These are phyloP conservation scores for Whitmania pigra DNA, from an alignment of 1,140 invertebrate species.

Conservation along the genomic window DNA sequence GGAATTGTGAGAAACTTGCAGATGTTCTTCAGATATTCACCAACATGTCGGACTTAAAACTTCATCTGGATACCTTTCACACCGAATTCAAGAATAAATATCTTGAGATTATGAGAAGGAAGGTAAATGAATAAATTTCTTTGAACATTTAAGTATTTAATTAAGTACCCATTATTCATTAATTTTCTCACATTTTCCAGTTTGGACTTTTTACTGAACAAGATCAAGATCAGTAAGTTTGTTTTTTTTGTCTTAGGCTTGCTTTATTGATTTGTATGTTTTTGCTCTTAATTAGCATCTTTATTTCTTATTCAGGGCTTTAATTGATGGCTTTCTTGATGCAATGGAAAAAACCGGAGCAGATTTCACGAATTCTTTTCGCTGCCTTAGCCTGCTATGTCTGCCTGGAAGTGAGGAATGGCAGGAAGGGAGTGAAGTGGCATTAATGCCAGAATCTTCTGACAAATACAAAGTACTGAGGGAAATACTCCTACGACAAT, in stretches of 20 bases:
- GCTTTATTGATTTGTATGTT: neutral
- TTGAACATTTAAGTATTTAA: neutral
- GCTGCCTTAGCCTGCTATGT: conserved; percentile 47
- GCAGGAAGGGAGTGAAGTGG: conserved; percentile 16
- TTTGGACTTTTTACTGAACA: neutral
- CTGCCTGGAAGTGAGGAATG: conserved; percentile 30
- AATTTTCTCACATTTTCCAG: neutral
- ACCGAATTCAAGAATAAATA: conserved; percentile 29
- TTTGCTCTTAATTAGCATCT: conserved; percentile 11
- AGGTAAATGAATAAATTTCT: conserved; percentile 26
- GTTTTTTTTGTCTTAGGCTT: neutral
- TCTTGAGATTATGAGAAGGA: conserved; percentile 32
- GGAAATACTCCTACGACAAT: conserved; percentile 37
- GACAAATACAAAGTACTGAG: conserved; percentile 26
- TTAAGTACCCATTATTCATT: neutral
- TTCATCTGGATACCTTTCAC: conserved; percentile 27
- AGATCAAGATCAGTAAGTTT: neutral
- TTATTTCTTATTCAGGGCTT: conserved; percentile 24
- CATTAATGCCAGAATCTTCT: neutral
- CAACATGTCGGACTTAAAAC: conserved; percentile 35
- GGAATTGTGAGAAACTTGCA: conserved; percentile 50
- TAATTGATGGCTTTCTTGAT: conserved; percentile 46
- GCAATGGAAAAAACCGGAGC: conserved; percentile 50
- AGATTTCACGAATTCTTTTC: conserved; percentile 51
- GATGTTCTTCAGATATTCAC: conserved; percentile 45